Conservation (phyloP, 64 coral and sea anemone species). For the Hydrozoanthus tunicans region DNA sequence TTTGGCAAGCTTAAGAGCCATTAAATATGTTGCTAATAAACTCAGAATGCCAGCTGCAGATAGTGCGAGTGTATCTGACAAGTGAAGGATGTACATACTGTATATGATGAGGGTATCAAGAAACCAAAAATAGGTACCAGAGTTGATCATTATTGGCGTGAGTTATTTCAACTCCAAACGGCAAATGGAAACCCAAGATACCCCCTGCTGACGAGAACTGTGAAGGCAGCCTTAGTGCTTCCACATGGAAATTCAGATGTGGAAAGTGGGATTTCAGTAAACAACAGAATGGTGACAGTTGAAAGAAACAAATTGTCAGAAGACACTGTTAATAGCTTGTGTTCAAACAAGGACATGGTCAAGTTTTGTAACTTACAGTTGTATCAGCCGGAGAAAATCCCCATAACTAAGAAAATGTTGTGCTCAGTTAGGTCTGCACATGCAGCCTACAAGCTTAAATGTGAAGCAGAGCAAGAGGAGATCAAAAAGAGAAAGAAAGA, state of each 20-base stretch:
- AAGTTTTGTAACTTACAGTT: background rate
- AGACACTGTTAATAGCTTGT: background rate
- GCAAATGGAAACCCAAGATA: background rate
- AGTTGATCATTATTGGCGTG: background rate
- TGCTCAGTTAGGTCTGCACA: background rate
- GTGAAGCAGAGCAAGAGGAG: background rate
- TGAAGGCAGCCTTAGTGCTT: background rate
- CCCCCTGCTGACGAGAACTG: background rate
- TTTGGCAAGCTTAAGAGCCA: background rate
- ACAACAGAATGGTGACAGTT: background rate
- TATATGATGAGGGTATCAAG: background rate
- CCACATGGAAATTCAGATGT: conserved; percentile 14
- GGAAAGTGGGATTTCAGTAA: background rate
- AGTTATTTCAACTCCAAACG: background rate
- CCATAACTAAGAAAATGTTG: background rate
- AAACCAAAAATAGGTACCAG: background rate
- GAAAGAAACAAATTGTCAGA: conserved; percentile 19
- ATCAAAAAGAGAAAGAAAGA: background rate
- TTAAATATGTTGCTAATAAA: background rate
- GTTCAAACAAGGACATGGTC: background rate
- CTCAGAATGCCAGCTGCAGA: background rate
- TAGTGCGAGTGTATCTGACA: background rate
- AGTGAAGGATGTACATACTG: background rate
- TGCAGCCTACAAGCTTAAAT: background rate
- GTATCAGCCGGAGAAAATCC: background rate